phyloP scores from a whole-genome alignment of 2,113 vertebrate species.

The Myanophis thanlyinensis region DNA sequence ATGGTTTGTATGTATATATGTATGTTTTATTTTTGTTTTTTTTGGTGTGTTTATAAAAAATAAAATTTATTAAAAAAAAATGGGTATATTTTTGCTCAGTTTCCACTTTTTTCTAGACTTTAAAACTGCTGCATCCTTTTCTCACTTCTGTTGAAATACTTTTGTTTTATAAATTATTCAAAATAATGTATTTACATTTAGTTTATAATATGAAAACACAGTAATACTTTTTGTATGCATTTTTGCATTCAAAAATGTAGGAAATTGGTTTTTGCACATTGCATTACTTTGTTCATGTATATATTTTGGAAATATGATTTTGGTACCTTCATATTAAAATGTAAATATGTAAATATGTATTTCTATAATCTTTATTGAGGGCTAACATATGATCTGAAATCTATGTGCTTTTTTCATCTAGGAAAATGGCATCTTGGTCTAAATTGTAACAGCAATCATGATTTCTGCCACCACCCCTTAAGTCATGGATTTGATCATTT shows the following conservation, averaged over 20 bases:
- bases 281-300: background rate
- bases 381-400: slow-evolving; percentile 20
- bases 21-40: too few relatives aligned
- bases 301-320: background rate
- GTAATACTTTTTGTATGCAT: background rate
- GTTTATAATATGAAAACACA: background rate
- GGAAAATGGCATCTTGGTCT: slow-evolving; percentile 92
- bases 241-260: background rate
- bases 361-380: background rate
- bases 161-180: background rate
- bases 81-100: background rate
- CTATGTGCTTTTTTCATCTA: slow-evolving; percentile 48
- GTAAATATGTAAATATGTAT: background rate
- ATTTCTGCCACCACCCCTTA: slow-evolving; percentile 88
- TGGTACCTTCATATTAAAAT: background rate
- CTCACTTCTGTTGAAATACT: background rate
- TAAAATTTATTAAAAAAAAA: too few relatives aligned
- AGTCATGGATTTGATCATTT: slow-evolving; percentile 85
- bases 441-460: slow-evolving; percentile 76
- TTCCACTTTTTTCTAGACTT: background rate
- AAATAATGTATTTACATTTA: background rate
- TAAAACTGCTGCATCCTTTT: background rate
- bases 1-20: too few relatives aligned
- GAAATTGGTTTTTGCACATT: background rate
- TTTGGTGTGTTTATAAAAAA: too few relatives aligned